Conservation (phyloP, 2,797 vertebrate genomes). For the Zonotrichia albicollis region DNA sequence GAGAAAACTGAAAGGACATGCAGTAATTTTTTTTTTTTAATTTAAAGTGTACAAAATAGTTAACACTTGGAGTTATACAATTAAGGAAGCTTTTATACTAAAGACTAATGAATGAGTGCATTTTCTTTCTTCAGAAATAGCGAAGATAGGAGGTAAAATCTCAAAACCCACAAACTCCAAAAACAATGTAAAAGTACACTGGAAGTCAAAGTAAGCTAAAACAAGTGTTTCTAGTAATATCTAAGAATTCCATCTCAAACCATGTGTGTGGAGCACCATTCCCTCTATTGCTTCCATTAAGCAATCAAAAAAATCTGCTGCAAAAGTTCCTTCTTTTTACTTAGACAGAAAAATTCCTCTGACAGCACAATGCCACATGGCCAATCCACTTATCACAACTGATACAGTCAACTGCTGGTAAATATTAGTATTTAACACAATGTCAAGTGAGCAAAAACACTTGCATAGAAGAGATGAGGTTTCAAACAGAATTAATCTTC, state of each 20-base stretch:
- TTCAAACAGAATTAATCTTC: background rate
- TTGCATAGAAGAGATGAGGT: background rate
- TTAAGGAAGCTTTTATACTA: background rate
- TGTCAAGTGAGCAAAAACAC: background rate
- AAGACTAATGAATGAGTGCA: rapidly evolving
- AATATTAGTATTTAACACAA: background rate
- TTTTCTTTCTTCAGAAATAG: background rate
- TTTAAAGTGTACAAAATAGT: background rate
- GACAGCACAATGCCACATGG: background rate
- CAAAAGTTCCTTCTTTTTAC: background rate
- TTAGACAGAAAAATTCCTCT: background rate
- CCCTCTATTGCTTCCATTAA: background rate
- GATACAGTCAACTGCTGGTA: background rate
- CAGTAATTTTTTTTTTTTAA: background rate
- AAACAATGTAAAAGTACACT: background rate
- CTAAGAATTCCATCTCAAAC: background rate
- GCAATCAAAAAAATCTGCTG: background rate
- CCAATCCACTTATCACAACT: background rate
- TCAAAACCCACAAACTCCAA: background rate
- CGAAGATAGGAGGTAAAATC: background rate
- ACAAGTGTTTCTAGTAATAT: background rate
- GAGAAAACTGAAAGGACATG: background rate
- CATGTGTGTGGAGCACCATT: background rate
- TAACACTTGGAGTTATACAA: background rate
- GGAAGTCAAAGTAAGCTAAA: background rate